Evolutionary conservation across 2,113 vertebrate genomes (phyloP).

Genomic region (Thamnaconus septentrionalis): DNA sequence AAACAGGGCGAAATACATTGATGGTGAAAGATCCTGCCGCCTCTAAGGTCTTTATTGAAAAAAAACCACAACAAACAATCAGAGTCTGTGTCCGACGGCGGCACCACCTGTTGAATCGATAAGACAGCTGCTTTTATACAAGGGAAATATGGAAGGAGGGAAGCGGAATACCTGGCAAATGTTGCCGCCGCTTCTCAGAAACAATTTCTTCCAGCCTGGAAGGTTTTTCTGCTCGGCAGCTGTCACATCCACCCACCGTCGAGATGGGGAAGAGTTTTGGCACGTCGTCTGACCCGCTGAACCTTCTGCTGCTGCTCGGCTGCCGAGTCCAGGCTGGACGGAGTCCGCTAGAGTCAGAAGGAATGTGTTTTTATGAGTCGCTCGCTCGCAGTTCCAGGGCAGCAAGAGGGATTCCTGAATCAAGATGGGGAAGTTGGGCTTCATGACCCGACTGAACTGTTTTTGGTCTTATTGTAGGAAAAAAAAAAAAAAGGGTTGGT

Average conservation of each 20-base stretch:
- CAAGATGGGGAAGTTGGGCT: background rate
- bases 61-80: too few species aligned
- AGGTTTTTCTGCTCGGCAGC: constrained; percentile 35
- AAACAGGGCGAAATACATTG: too few species aligned
- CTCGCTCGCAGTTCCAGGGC: background rate
- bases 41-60: too few species aligned
- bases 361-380: constrained; percentile 4
- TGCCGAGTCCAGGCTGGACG: background rate
- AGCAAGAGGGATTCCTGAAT: constrained; percentile 3
- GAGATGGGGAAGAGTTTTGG: constrained; percentile 20
- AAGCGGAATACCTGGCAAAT: constrained; percentile 42
- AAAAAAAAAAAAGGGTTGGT: too few species aligned
- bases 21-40: too few species aligned
- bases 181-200: constrained; percentile 48
- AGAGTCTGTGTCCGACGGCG: too few species aligned
- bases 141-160: constrained; percentile 30
- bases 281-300: constrained; percentile 17
- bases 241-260: constrained; percentile 28
- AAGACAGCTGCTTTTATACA: constrained; percentile 58
- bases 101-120: constrained; percentile 52
- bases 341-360: constrained; percentile 14
- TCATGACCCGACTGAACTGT: too few species aligned
- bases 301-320: background rate
- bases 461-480: too few species aligned
- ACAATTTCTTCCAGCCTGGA: constrained; percentile 46